These are phyloP conservation scores for Arremon brunneinucha DNA, from an alignment of 2,797 vertebrate species.

Conservation along the genomic window DNA sequence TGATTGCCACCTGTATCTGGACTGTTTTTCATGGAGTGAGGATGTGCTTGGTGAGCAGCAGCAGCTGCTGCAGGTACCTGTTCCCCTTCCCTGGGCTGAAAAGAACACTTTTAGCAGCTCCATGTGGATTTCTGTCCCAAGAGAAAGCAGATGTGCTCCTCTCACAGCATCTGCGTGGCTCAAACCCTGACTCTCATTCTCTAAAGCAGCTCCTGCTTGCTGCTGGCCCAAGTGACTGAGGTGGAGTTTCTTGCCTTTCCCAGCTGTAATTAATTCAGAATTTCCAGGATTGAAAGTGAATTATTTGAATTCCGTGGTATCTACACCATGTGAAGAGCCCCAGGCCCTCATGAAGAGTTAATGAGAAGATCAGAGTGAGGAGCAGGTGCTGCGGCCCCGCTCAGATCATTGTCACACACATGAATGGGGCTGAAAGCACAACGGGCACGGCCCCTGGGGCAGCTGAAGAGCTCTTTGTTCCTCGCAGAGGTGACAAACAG, in stretches of 20 bases:
- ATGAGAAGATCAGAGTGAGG: neutral
- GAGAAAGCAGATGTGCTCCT: neutral
- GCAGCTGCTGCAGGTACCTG: neutral
- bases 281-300: neutral
- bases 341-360: neutral
- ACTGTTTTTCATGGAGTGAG: fast-evolving
- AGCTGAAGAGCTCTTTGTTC: neutral
- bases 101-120: neutral
- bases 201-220: neutral
- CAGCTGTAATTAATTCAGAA: neutral
- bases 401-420: neutral
- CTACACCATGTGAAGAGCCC: neutral
- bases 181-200: neutral
- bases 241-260: neutral
- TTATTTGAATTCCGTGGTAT: neutral
- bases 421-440: neutral
- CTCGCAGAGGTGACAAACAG: neutral
- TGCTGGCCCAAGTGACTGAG: neutral
- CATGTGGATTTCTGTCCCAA: neutral
- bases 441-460: neutral
- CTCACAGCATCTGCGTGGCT: neutral
- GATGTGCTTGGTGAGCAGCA: neutral
- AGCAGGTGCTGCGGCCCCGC: neutral
- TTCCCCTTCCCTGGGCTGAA: neutral
- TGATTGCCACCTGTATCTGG: neutral